phyloP scores from a whole-genome alignment of 2,888 invertebrate genomes.

The Sminthurinus aureus region DNA sequence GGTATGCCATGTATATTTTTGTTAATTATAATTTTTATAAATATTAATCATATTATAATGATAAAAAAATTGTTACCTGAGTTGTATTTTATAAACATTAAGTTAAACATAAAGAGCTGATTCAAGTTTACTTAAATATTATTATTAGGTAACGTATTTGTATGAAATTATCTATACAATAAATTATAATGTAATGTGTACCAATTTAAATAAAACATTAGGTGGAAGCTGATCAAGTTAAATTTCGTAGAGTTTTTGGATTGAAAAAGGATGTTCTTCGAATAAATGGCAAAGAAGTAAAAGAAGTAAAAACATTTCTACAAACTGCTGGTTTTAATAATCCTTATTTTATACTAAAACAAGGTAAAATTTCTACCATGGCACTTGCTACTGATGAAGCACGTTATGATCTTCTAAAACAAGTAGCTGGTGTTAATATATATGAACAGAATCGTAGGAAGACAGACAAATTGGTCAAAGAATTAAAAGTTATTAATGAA shows the following conservation, averaged over 20 bases:
- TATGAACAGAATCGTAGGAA: conserved; percentile 42
- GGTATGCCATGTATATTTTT: background rate
- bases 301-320: conserved; percentile 45
- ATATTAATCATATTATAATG: background rate
- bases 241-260: conserved; percentile 43
- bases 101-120: background rate
- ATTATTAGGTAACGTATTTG: background rate
- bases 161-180: background rate
- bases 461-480: conserved; percentile 5
- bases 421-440: conserved; percentile 44
- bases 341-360: conserved; percentile 53
- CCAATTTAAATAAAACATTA: background rate
- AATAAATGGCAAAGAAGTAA: conserved; percentile 46
- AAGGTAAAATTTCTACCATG: conserved; percentile 50
- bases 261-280: conserved; percentile 46
- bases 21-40: too few species aligned
- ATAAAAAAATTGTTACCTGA: background rate
- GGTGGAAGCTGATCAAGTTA: conserved; percentile 42
- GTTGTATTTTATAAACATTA: background rate
- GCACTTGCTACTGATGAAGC: conserved; percentile 42
- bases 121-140: background rate
- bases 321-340: conserved; percentile 51
- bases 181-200: background rate
- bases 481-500: conserved; percentile 12
- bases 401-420: conserved; percentile 46